A percentile compares a stretch with the other conserved stretches of the same genome.
phyloP scores from a whole-genome alignment of 2,888 invertebrate species.

The Prosopocoilus inquinatus region DNA sequence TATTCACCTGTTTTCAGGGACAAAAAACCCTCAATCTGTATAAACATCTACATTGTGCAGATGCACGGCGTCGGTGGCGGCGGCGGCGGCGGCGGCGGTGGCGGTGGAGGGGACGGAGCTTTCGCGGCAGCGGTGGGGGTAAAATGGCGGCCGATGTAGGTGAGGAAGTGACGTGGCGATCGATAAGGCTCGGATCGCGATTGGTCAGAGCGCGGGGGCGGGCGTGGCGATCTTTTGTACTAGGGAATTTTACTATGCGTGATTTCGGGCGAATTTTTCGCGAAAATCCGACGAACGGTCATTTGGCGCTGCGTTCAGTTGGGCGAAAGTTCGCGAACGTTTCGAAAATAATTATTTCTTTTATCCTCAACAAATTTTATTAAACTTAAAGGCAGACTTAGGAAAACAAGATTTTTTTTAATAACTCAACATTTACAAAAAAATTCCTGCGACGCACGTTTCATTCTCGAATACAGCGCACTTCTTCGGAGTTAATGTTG shows the following conservation, averaged over 20 bases:
- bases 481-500: no score
- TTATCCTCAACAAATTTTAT: no score
- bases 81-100: slow-evolving; percentile 8
- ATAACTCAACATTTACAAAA: no score
- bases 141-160: slow-evolving; percentile 48
- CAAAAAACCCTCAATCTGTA: slow-evolving; percentile 31
- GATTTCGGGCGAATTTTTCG: slow-evolving; percentile 32
- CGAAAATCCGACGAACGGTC: background rate
- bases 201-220: slow-evolving; percentile 43
- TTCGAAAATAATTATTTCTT: no score
- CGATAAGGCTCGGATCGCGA: slow-evolving; percentile 48
- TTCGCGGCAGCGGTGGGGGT: slow-evolving; percentile 36
- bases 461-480: no score
- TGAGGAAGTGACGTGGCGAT: slow-evolving; percentile 50
- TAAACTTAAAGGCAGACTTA: no score
- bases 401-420: no score
- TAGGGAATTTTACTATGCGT: slow-evolving; percentile 44
- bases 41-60: slow-evolving; percentile 37
- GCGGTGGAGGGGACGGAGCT: slow-evolving; percentile 23
- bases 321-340: no score
- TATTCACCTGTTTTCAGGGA: slow-evolving; percentile 24
- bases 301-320: no score
- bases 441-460: no score
- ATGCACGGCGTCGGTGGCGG: slow-evolving; percentile 7
- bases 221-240: slow-evolving; percentile 40